These are phyloP conservation scores for Coptotermes formosanus DNA, from an alignment of 1,140 invertebrate genomes.

Conservation along the genomic window DNA sequence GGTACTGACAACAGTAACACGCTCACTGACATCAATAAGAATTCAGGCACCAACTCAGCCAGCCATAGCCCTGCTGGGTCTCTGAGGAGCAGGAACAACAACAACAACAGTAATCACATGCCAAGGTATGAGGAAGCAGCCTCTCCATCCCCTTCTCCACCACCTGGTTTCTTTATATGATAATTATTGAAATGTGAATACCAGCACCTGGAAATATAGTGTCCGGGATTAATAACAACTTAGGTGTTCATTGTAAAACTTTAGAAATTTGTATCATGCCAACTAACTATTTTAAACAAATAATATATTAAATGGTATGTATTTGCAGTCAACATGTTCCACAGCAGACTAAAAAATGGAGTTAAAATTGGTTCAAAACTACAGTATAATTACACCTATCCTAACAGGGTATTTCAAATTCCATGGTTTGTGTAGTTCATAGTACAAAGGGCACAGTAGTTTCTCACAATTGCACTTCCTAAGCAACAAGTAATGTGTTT, in stretches of 20 bases:
- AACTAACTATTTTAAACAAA: background rate
- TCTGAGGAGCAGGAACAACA: conserved; percentile 19
- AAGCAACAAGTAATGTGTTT: too few species aligned
- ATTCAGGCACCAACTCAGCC: conserved; percentile 25
- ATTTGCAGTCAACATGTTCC: background rate
- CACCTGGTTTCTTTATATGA: conserved; percentile 35
- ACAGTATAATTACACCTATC: too few species aligned
- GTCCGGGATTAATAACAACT: background rate
- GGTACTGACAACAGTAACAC: background rate
- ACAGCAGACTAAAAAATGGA: background rate
- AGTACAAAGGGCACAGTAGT: too few species aligned
- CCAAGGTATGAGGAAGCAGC: conserved; percentile 35
- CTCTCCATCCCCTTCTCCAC: conserved; percentile 21
- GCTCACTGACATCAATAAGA: conserved; percentile 31
- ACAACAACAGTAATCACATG: conserved; percentile 31
- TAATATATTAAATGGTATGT: background rate
- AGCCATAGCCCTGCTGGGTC: conserved; percentile 34
- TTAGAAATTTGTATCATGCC: background rate
- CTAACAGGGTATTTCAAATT: too few species aligned
- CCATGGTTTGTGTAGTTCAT: too few species aligned
- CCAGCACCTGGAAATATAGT: background rate
- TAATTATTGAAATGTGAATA: background rate
- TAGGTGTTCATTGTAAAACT: background rate
- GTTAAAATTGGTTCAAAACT: too few species aligned
- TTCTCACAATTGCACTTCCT: too few species aligned